Conservation (phyloP, 2,797 vertebrate species). For the Coccyzus lansbergi region DNA sequence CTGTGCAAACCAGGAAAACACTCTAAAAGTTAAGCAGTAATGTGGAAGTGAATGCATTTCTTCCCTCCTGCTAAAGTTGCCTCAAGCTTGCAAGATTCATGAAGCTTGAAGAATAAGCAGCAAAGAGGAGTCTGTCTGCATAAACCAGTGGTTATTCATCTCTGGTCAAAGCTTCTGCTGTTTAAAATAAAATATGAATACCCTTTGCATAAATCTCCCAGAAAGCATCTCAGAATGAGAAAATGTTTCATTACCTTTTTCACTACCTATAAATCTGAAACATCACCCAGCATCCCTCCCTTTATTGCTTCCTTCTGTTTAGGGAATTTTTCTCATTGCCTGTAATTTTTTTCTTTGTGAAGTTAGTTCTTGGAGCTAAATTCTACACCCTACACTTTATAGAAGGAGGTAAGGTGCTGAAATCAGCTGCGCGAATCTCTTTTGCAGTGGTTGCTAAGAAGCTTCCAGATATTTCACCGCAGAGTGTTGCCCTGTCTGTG, state of each 20-base stretch:
- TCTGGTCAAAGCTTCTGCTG: background rate
- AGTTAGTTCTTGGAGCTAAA: background rate
- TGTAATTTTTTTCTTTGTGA: background rate
- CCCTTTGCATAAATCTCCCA: background rate
- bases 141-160: background rate
- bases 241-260: background rate
- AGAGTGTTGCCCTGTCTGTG: background rate
- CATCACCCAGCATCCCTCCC: background rate
- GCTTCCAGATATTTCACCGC: background rate
- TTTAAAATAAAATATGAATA: background rate
- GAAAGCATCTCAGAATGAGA: background rate
- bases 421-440: background rate
- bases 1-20: background rate
- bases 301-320: background rate
- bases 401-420: background rate
- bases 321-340: background rate
- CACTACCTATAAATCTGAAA: background rate
- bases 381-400: fast-evolving
- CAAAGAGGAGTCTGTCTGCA: background rate
- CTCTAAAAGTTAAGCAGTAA: background rate
- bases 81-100: background rate
- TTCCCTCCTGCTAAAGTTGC: background rate
- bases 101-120: background rate
- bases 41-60: background rate
- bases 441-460: background rate